These are phyloP conservation scores for Achroia grisella DNA, from an alignment of 1,140 invertebrate genomes.

Conservation along the genomic window DNA sequence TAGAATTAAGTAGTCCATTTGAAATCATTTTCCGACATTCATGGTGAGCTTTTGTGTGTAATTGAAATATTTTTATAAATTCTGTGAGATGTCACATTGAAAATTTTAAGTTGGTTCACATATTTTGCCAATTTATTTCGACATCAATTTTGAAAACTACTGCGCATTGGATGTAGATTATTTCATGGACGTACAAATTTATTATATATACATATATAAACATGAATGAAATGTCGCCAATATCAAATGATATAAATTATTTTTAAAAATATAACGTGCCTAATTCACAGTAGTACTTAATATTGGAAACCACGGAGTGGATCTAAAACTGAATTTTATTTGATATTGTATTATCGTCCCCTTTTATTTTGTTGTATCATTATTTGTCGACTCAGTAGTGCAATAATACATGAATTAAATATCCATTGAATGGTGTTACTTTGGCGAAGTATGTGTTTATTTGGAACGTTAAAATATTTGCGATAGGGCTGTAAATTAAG, in stretches of 20 bases:
- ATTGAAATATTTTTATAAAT: constrained; percentile 5
- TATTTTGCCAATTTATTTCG: background rate
- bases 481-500: constrained; percentile 63
- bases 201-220: too few species aligned
- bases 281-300: constrained; percentile 48
- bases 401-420: constrained; percentile 48
- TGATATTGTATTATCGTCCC: background rate
- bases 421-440: constrained; percentile 55
- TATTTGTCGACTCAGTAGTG: constrained; percentile 43
- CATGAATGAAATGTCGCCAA: background rate
- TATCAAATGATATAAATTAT: constrained; percentile 23
- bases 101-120: background rate
- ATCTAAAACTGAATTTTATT: background rate
- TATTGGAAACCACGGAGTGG: constrained; percentile 10
- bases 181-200: too few species aligned
- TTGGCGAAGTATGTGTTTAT: constrained; percentile 38
- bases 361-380: background rate
- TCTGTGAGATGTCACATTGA: background rate
- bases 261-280: constrained; percentile 16
- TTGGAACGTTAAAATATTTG: constrained; percentile 33
- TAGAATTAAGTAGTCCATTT: constrained; percentile 43
- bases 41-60: constrained; percentile 13
- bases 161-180: background rate
- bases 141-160: background rate
- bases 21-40: constrained; percentile 22